phyloP scores from a whole-genome alignment of 2,113 vertebrate genomes.

The Mystacornis crossleyi region DNA sequence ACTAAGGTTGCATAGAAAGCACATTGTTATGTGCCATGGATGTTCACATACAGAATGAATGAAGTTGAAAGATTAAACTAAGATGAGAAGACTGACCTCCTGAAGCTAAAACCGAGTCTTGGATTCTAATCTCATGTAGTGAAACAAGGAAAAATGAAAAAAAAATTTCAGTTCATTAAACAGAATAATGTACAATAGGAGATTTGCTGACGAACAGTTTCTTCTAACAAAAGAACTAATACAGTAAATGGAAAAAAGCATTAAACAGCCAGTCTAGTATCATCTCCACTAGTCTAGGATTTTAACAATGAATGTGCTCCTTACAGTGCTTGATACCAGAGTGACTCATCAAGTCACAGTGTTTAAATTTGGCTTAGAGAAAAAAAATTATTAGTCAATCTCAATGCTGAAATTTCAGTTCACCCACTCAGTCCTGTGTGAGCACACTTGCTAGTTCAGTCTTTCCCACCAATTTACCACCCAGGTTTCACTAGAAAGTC shows the following conservation, averaged over 20 bases:
- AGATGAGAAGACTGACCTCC: background rate
- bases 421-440: background rate
- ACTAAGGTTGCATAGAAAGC: background rate
- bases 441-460: background rate
- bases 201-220: background rate
- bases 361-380: background rate
- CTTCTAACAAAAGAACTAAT: background rate
- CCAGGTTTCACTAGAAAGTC: background rate
- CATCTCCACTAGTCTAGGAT: background rate
- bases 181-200: accelerated
- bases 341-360: background rate
- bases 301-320: background rate
- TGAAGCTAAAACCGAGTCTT: background rate
- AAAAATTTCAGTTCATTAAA: background rate
- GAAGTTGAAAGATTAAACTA: background rate
- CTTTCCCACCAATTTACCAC: background rate
- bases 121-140: background rate
- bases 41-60: background rate
- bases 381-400: background rate
- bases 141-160: background rate
- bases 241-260: background rate
- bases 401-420: background rate
- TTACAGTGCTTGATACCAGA: background rate
- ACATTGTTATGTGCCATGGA: background rate
- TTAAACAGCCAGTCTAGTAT: background rate